Evolutionary conservation across 2,888 invertebrate genomes (phyloP).

Genomic region (Theodoxus fluviatilis): DNA sequence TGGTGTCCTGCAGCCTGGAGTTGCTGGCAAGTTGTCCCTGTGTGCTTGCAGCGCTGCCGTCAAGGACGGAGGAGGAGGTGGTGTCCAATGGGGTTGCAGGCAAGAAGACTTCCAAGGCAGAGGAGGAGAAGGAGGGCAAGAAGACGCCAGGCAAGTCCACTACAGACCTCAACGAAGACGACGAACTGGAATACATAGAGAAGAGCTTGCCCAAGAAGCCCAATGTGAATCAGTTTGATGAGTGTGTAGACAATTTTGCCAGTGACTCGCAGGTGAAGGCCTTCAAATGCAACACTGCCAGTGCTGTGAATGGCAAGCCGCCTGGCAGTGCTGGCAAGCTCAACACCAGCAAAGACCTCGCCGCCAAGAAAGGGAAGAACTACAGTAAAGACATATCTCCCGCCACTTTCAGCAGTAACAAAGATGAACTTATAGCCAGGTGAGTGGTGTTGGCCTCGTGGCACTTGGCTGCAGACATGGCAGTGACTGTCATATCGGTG

Average conservation of each 20-base stretch:
- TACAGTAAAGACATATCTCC: conserved; percentile 51
- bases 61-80: conserved; percentile 64
- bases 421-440: conserved; percentile 60
- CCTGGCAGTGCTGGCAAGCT: conserved; percentile 39
- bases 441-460: conserved; percentile 36
- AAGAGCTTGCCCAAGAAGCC: conserved; percentile 54
- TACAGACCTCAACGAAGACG: conserved; percentile 51
- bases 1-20: not conserved
- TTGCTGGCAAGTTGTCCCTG: not conserved
- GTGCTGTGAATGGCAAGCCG: conserved; percentile 23
- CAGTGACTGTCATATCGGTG: too few species aligned
- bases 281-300: conserved; percentile 44
- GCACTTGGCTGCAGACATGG: not conserved
- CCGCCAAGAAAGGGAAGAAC: conserved; percentile 51
- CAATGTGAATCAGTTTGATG: conserved; percentile 59
- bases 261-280: conserved; percentile 57
- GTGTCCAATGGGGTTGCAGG: conserved; percentile 63
- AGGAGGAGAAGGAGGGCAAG: conserved; percentile 36
- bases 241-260: conserved; percentile 53
- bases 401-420: conserved; percentile 58
- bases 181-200: conserved; percentile 59
- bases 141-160: too few species aligned
- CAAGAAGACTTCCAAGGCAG: conserved; percentile 40
- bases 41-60: conserved; percentile 61
- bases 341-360: conserved; percentile 56